These are phyloP conservation scores for Siphonodentalium dalli DNA, from an alignment of 2,888 invertebrate genomes.

Conservation along the genomic window DNA sequence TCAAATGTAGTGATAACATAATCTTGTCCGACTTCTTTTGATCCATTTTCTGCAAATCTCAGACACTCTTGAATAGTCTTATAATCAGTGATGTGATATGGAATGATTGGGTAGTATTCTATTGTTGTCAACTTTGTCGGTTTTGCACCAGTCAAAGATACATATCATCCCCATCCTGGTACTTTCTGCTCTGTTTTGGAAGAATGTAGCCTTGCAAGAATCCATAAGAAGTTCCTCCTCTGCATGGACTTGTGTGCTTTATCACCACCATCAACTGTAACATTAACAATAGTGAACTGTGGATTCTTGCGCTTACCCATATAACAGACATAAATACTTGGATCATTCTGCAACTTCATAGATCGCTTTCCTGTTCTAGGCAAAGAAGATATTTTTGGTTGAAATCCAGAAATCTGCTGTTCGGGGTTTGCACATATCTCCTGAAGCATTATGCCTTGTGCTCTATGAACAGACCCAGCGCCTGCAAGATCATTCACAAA, in stretches of 20 bases:
- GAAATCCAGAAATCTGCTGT: neutral
- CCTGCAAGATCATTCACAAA: conserved; percentile 29
- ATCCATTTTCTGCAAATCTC: conserved; percentile 20
- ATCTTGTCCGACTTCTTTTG: conserved; percentile 28
- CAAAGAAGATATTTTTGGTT: neutral
- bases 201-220: conserved; percentile 6
- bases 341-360: neutral
- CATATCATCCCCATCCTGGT: conserved; percentile 30
- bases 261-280: neutral
- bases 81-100: conserved; percentile 33
- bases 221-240: conserved; percentile 5
- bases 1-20: conserved; percentile 36
- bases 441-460: conserved; percentile 42
- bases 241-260: neutral
- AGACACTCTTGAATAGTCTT: conserved; percentile 30
- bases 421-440: conserved; percentile 15
- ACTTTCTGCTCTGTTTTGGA: conserved; percentile 9
- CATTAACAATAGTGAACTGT: neutral
- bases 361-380: neutral
- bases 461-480: conserved; percentile 30
- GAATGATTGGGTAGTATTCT: conserved; percentile 34
- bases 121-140: conserved; percentile 29
- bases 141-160: conserved; percentile 24
- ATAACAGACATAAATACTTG: conserved; percentile 1
- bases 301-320: neutral